Conservation (phyloP, 2,888 invertebrate genomes). For the Odontothrips loti region DNA sequence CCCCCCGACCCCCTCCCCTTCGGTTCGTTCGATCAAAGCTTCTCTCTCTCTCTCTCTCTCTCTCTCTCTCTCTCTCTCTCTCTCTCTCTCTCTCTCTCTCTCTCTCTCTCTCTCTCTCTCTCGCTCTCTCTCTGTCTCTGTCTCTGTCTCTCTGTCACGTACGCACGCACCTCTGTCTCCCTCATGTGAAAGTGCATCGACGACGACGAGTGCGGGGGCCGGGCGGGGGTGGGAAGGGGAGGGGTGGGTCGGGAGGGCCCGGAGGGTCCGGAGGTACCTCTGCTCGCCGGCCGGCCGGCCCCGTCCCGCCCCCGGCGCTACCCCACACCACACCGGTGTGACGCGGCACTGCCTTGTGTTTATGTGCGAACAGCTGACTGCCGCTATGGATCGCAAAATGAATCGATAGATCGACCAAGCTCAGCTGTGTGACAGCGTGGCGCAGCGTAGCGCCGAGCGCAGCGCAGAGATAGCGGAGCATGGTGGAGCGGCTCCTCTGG, state of each 20-base stretch:
- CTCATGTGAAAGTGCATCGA: too few relatives aligned
- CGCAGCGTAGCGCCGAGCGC: not conserved
- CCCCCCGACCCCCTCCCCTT: too few relatives aligned
- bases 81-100: not conserved
- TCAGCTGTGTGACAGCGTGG: conserved; percentile 19
- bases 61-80: not conserved
- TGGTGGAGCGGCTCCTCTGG: not conserved
- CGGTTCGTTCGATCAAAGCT: not conserved
- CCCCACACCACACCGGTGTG: not conserved
- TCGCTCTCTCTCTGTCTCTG: too few relatives aligned
- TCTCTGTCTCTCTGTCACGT: too few relatives aligned
- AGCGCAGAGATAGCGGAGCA: not conserved
- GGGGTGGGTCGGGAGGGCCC: too few relatives aligned
- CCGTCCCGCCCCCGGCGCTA: too few relatives aligned
- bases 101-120: not conserved
- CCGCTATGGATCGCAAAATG: conserved; percentile 17
- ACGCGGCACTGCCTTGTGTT: conserved; percentile 1
- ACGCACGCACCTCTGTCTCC: too few relatives aligned
- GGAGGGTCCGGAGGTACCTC: too few relatives aligned
- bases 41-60: not conserved
- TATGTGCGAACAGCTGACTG: conserved; percentile 24
- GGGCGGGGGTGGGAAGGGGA: too few relatives aligned
- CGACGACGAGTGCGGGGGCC: too few relatives aligned
- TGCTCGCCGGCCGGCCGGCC: too few relatives aligned
- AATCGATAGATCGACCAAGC: conserved; percentile 19